phyloP scores from a whole-genome alignment of 1,140 invertebrate species.

The Antheraea pernyi region DNA sequence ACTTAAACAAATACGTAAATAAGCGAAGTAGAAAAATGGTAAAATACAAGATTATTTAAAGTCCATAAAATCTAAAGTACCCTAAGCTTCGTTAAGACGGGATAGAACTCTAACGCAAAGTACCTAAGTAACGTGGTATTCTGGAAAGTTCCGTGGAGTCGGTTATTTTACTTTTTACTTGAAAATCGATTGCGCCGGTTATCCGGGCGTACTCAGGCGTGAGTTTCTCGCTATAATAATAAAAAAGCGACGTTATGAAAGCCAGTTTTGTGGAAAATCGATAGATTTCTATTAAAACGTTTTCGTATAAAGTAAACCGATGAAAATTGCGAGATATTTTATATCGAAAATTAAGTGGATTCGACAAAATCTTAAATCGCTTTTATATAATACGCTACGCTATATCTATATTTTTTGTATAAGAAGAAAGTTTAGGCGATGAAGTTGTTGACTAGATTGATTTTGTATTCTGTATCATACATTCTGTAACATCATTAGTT shows the following conservation, averaged over 20 bases:
- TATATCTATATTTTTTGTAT: neutral
- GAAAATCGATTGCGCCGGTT: conserved; percentile 29
- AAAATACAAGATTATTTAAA: neutral
- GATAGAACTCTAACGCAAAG: conserved; percentile 17
- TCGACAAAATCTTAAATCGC: neutral
- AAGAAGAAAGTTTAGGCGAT: too few species aligned
- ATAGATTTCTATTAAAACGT: conserved; percentile 26
- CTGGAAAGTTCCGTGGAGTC: conserved; percentile 21
- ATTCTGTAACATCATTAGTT: too few species aligned
- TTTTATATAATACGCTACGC: too few species aligned
- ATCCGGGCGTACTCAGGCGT: conserved; percentile 26
- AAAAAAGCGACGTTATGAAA: conserved; percentile 22
- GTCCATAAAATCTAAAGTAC: conserved; percentile 6
- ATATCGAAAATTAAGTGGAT: neutral
- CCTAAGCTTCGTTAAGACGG: conserved; percentile 17
- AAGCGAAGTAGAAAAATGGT: too few species aligned
- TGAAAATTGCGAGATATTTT: neutral
- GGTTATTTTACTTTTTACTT: conserved; percentile 25
- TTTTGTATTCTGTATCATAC: too few species aligned
- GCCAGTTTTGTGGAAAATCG: conserved; percentile 24
- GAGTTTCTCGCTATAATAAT: conserved; percentile 28
- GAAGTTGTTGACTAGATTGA: too few species aligned
- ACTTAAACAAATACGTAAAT: too few species aligned
- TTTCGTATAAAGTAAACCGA: conserved; percentile 2
- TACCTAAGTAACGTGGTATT: conserved; percentile 19